Evolutionary conservation across 1,140 invertebrate genomes (phyloP).

Genomic region (Triops longicaudatus): DNA sequence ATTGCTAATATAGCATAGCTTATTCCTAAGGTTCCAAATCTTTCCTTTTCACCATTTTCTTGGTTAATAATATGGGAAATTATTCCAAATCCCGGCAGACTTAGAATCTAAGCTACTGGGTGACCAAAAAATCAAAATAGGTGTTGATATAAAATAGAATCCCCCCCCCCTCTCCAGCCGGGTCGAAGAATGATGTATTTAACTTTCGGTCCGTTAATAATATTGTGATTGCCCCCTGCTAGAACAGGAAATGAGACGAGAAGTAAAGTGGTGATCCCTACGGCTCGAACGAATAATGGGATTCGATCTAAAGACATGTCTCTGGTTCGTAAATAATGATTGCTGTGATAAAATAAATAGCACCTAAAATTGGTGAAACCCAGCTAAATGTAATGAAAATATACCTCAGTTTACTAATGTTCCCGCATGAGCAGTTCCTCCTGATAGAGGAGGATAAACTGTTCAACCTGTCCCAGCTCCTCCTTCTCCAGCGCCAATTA

Average conservation of each 20-base stretch:
- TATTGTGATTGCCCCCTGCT: constrained; percentile 42
- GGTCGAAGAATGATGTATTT: constrained; percentile 60
- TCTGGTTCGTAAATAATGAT: no score
- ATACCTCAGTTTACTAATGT: constrained; percentile 56
- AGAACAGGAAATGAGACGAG: constrained; percentile 40
- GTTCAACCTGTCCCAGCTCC: constrained; percentile 56
- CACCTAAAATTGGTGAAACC: constrained; percentile 57
- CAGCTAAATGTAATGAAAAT: constrained; percentile 57
- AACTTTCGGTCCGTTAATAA: constrained; percentile 58
- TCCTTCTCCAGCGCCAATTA: constrained; percentile 49
- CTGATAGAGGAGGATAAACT: constrained; percentile 55
- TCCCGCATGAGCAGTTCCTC: constrained; percentile 46
- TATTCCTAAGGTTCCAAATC: constrained; percentile 38
- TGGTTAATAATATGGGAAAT: constrained; percentile 35
- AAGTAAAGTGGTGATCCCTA: constrained; percentile 40
- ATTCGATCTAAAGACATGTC: constrained; percentile 34
- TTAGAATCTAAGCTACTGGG: constrained; percentile 52
- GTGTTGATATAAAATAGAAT: constrained; percentile 64
- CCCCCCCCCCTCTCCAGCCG: constrained; percentile 56
- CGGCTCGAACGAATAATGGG: constrained; percentile 39
- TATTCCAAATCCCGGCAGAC: constrained; percentile 42
- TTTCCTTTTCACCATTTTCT: constrained; percentile 37
- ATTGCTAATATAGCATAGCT: constrained; percentile 41
- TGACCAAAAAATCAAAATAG: constrained; percentile 73
- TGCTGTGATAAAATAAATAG: constrained; percentile 52